Conservation (phyloP, 2,797 vertebrate species). For the Propithecus deckenii region DNA sequence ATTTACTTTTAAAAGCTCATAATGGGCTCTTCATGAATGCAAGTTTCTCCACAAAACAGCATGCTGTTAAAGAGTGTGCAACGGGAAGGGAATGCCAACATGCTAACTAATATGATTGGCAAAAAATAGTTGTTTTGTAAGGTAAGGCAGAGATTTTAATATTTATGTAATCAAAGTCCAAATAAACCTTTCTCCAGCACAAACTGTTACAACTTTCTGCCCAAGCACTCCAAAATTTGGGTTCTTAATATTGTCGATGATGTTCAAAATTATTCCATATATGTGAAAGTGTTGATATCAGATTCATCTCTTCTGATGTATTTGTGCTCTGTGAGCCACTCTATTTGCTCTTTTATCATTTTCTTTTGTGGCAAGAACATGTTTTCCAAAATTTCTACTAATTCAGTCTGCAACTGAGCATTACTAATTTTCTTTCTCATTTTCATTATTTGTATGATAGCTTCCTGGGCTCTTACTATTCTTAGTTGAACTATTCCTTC, state of each 20-base stretch:
- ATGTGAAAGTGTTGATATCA: constrained; percentile 99
- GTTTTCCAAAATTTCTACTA: constrained; percentile 99
- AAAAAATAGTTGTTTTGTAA: constrained; percentile 91
- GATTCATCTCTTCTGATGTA: constrained; percentile 99
- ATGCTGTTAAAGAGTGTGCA: constrained; percentile 94
- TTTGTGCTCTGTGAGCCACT: constrained; percentile 99
- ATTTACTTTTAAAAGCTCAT: constrained; percentile 85
- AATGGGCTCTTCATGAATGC: constrained; percentile 90
- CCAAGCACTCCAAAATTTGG: constrained; percentile 79
- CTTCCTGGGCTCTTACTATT: constrained; percentile 99
- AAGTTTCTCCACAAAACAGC: constrained; percentile 92
- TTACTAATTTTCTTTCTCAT: constrained; percentile 99
- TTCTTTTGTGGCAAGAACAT: constrained; percentile 99
- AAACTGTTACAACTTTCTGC: constrained; percentile 83
- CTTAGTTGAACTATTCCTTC: constrained; percentile 98
- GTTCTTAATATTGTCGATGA: constrained; percentile 73
- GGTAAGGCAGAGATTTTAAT: constrained; percentile 96
- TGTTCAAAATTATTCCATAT: constrained; percentile 93
- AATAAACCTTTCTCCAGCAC: constrained; percentile 86
- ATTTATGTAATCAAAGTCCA: constrained; percentile 87
- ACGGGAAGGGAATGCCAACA: constrained; percentile 91
- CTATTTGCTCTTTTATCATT: constrained; percentile 99
- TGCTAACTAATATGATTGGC: constrained; percentile 93
- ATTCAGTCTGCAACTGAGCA: constrained; percentile 99
- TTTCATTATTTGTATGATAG: constrained; percentile 99